Base-by-base conservation (phyloP, 2,888 invertebrate genomes). In the Neocrepidodera transversa region DNA sequence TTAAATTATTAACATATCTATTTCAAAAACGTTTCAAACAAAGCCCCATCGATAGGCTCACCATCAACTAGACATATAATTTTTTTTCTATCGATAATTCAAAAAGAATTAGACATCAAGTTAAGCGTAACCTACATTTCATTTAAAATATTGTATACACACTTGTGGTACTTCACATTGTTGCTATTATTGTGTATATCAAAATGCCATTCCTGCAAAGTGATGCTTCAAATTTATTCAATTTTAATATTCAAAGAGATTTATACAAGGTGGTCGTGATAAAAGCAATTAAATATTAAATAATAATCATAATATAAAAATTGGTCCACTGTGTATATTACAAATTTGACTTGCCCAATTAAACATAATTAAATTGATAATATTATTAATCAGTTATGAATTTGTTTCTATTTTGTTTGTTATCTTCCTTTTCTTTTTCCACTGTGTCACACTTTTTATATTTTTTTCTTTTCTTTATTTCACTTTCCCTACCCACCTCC, bases 101-200 rank as follows among this genome's bases (percentile, higher is more conserved):
- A 11, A 2, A 16, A 38, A 17, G 38, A 17, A 16, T 38, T 38
- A 38, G 2, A 38, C 38, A 38, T 30, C 30, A 10, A n/a, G 17
- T 1, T 8, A 40, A 18, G 14, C 6, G n/a, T 42, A 43, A 23
- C 23, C 43, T 43, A 43, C 43, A 43, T 43, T 23, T 38, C 38
- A 18, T 3, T 43, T 43, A 43, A n/a, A 43, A 23, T 26, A 43
- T 43, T 23, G 17, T 3, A 17, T 38, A 17, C 10, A 7, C 10
- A 13, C 40, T 40, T 18, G 11, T 40, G 18, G 40, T n/a, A 36
- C 50, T 50, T 50, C 50, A 50, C 26, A 5, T 38, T 36, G 17
- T 50, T 38, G 36, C 50, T 50, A 50, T 50, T 50, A 50, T 50
- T 50, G 26, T 50, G 50, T 26, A 36, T 20, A 38, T 50, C 50